Percentiles rank a stretch among this genome's conserved stretches.
Evolutionary conservation across 2,888 invertebrate genomes (phyloP).

Genomic region (Nymphalis urticae): DNA sequence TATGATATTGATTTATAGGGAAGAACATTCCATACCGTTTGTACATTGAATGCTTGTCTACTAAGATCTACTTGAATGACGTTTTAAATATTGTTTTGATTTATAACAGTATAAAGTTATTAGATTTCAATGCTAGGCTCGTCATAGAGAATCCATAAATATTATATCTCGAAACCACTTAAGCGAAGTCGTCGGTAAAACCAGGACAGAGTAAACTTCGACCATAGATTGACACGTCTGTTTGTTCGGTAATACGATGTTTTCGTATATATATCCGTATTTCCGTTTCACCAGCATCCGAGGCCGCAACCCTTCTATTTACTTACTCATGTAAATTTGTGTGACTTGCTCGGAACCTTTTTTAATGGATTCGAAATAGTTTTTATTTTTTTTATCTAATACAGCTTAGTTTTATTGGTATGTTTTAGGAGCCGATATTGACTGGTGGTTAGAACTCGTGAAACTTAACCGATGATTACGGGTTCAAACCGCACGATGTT

Average conservation of each 20-base stretch:
- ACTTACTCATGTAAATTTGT: conserved; percentile 36
- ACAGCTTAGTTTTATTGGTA: conserved; percentile 20
- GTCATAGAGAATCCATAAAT: conserved; percentile 32
- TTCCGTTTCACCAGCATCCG: conserved; percentile 19
- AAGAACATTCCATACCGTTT: too few species aligned
- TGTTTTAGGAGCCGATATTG: conserved; percentile 3
- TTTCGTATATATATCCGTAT: conserved; percentile 27
- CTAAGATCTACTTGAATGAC: too few species aligned
- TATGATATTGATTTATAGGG: too few species aligned
- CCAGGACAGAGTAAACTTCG: conserved; percentile 35
- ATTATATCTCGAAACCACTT: conserved; percentile 35
- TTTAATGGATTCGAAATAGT: conserved; percentile 21
- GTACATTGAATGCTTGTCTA: too few species aligned
- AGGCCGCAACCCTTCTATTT: conserved; percentile 30
- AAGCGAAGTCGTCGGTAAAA: conserved; percentile 35
- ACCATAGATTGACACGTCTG: conserved; percentile 39
- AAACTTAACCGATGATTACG: too few species aligned
- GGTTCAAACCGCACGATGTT: too few species aligned
- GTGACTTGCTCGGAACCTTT: conserved; percentile 36
- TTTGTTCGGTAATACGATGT: conserved; percentile 40
- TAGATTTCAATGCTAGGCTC: neutral
- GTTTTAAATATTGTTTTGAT: too few species aligned
- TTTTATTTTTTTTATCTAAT: conserved; percentile 13
- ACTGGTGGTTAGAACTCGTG: too few species aligned
- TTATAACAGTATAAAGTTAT: too few species aligned